These are phyloP conservation scores for Blennius ocellaris DNA, from an alignment of 2,113 vertebrate genomes.

Conservation along the genomic window DNA sequence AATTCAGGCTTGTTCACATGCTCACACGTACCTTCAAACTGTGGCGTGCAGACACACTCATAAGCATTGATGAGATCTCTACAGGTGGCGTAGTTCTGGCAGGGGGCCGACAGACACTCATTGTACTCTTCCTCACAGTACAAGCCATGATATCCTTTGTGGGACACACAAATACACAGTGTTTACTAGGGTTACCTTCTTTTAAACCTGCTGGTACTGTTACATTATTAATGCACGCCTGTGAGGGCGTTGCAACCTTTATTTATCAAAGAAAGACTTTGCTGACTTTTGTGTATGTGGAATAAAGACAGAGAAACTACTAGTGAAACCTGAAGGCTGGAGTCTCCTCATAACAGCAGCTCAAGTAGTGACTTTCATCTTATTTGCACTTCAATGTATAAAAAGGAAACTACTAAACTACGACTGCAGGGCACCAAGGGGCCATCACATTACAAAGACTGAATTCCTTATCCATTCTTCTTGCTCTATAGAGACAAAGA, in stretches of 20 bases:
- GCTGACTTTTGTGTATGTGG: not conserved
- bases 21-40: slow-evolving; percentile 88
- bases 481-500: not conserved
- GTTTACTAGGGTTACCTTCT: not conserved
- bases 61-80: slow-evolving; percentile 92
- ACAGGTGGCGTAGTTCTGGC: slow-evolving; percentile 95
- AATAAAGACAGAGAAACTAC: not conserved
- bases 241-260: not conserved
- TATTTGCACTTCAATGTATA: not conserved
- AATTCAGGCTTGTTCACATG: not conserved
- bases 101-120: slow-evolving; percentile 94
- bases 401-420: not conserved
- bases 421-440: not conserved
- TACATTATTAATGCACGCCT: not conserved
- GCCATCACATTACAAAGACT: not conserved
- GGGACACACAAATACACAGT: slow-evolving; percentile 31
- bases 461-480: not conserved
- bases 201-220: not conserved
- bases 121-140: slow-evolving; percentile 98
- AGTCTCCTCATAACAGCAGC: not conserved
- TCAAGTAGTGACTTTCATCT: not conserved
- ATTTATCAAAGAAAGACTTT: not conserved
- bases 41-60: slow-evolving; percentile 90
- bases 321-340: not conserved
- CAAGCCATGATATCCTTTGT: slow-evolving; percentile 93